A percentile compares a stretch with the other conserved stretches of the same genome.
Evolutionary conservation across 1,140 invertebrate species (phyloP).

Genomic region (Lucilia sericata): DNA sequence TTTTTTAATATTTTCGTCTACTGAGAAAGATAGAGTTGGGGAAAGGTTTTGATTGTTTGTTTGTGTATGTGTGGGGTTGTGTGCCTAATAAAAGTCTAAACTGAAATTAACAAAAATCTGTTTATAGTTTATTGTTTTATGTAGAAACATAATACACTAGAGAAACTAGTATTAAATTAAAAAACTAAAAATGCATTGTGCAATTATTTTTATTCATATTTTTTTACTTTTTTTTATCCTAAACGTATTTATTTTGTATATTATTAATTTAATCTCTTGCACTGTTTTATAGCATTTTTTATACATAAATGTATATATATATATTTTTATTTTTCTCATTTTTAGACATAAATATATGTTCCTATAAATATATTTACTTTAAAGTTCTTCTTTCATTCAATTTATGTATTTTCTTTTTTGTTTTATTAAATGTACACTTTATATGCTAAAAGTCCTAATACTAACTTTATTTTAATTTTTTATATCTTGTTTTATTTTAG

Average conservation of each 20-base stretch:
- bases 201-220: neutral
- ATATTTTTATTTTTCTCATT: neutral
- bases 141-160: too few species aligned
- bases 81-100: neutral
- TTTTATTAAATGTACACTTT: conserved; percentile 51
- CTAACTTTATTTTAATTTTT: conserved; percentile 13
- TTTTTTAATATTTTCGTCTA: neutral
- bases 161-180: too few species aligned
- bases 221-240: conserved; percentile 50
- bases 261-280: conserved; percentile 4
- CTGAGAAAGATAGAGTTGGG: neutral
- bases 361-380: conserved; percentile 7
- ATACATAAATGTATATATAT: neutral
- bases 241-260: neutral
- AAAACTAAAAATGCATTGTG: conserved; percentile 9
- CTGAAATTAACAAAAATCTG: too few species aligned
- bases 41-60: neutral
- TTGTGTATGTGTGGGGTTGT: neutral
- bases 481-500: neutral
- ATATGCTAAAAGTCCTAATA: conserved; percentile 47
- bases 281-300: neutral
- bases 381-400: neutral
- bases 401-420: conserved; percentile 34
- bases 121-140: too few species aligned
- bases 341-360: neutral